Conservation (phyloP, 2,888 invertebrate species). For the Polietes domitor region DNA sequence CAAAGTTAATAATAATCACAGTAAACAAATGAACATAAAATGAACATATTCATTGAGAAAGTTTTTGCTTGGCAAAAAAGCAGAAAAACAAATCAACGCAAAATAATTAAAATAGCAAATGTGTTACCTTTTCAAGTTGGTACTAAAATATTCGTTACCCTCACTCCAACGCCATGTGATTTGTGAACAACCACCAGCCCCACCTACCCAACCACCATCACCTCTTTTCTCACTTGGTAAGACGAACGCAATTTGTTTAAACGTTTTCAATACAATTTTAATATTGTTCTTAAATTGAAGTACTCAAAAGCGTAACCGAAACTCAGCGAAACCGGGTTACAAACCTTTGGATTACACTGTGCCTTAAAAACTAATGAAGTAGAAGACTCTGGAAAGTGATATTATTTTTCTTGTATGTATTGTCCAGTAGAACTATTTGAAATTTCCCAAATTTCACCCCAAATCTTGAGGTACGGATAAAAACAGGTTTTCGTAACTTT, state of each 20-base stretch:
- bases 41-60: constrained; percentile 61
- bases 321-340: background rate
- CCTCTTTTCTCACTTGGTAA: too few relatives aligned
- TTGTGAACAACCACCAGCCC: background rate
- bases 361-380: too few relatives aligned
- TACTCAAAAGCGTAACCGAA: constrained; percentile 44
- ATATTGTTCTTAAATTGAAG: constrained; percentile 34
- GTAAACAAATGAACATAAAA: constrained; percentile 65
- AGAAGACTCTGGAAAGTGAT: too few relatives aligned
- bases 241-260: constrained; percentile 51
- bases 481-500: too few relatives aligned
- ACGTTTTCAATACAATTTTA: constrained; percentile 56
- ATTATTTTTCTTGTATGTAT: too few relatives aligned
- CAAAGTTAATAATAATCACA: constrained; percentile 41
- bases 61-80: constrained; percentile 41
- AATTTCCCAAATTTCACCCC: too few relatives aligned
- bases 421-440: too few relatives aligned
- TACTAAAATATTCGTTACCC: background rate
- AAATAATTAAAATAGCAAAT: constrained; percentile 61
- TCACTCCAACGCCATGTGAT: background rate
- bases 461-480: too few relatives aligned
- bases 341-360: too few relatives aligned
- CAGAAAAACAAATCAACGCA: constrained; percentile 37
- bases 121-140: constrained; percentile 47
- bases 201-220: too few relatives aligned